Percentiles rank a stretch among this genome's conserved stretches.
Evolutionary conservation across 1,140 invertebrate species (phyloP).

Genomic region (Ptiloglossa arizonensis): DNA sequence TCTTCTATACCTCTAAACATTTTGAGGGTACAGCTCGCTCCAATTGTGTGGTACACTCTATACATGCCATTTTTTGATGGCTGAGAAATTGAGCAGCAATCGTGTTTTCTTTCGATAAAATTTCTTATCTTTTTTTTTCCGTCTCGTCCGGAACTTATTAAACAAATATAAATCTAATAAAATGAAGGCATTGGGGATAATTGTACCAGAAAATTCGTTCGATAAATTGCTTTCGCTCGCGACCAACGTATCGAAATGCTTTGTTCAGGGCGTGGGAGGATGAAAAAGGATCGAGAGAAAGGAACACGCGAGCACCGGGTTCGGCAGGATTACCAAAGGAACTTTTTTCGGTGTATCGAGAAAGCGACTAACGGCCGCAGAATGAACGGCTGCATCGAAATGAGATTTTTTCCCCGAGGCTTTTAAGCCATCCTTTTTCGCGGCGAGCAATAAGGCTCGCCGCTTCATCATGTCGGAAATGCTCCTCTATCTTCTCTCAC

Average conservation of each 20-base stretch:
- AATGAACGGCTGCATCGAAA: constrained; percentile 60
- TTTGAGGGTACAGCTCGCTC: neutral
- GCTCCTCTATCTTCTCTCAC: constrained; percentile 43
- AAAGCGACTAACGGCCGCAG: constrained; percentile 43
- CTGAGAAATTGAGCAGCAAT: neutral
- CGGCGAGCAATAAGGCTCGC: constrained; percentile 46
- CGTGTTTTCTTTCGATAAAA: neutral
- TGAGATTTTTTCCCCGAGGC: constrained; percentile 60
- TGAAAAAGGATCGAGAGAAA: neutral
- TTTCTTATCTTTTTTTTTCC: neutral
- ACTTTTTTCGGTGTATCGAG: constrained; percentile 50
- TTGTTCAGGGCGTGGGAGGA: neutral
- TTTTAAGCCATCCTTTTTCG: constrained; percentile 50
- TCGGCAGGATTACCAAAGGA: constrained; percentile 35
- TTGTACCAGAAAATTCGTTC: neutral
- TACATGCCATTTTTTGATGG: neutral
- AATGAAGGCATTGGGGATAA: neutral
- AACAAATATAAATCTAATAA: neutral
- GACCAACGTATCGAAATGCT: neutral
- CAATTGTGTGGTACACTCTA: neutral
- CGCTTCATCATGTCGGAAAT: constrained; percentile 48
- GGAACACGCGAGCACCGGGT: constrained; percentile 9
- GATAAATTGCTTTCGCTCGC: constrained; percentile 9
- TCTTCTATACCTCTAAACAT: too few relatives aligned
- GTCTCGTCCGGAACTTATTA: neutral